Base-by-base conservation (phyloP, 2,888 invertebrate species). In the Lumbricus terrestris region DNA sequence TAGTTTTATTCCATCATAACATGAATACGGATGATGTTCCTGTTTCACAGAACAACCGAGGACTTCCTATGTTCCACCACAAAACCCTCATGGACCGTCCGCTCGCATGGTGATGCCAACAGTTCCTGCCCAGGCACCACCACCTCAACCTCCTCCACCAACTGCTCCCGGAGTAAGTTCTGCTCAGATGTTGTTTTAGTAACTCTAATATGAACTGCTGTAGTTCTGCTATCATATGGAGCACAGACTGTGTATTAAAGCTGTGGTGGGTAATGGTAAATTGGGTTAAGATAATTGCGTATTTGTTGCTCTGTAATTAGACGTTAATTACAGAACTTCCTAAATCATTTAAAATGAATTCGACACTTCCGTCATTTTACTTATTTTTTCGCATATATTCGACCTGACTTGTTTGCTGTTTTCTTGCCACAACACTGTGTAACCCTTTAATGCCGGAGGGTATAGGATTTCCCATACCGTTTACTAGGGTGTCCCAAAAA, bases 31-130 rank as follows among this genome's bases (percentile, higher is more conserved):
- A 29, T 88, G 38, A 88, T 88, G 23, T 88, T 88, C 29, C 38
- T 38, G 35, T 88, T 88, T 38, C 29, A 33, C 38, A 88, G 47
- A 29, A 20, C 69, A 89, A 82, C 89, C 89, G 37, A 89, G 89
- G 34, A 54, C 47, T 29, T 20, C 42, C 29, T 89, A 89, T 35
- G 42, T 89, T 47, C 89, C 89, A 33, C 89, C 89, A 35, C 89
- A 89, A 35, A 89, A 89, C 69, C 89, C 89, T 89, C 89, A 89
- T 54, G 37, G 47, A 37, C 89, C 89, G 37, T 89, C 89, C 69
- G 34, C 69, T 37, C 82, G 89, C 40, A 82, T 89, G 89, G 82
- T 89, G 16, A 85, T 85, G 85, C 85, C 85, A 85, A 33, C 35
- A 34, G 37, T 85, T 13, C 85, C 85, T 34, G 23, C 0, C n/a